Percentiles rank a stretch among this genome's conserved stretches.
Evolutionary conservation across 2,113 vertebrate genomes (phyloP).

Genomic region (Pomatorhinus ruficollis): DNA sequence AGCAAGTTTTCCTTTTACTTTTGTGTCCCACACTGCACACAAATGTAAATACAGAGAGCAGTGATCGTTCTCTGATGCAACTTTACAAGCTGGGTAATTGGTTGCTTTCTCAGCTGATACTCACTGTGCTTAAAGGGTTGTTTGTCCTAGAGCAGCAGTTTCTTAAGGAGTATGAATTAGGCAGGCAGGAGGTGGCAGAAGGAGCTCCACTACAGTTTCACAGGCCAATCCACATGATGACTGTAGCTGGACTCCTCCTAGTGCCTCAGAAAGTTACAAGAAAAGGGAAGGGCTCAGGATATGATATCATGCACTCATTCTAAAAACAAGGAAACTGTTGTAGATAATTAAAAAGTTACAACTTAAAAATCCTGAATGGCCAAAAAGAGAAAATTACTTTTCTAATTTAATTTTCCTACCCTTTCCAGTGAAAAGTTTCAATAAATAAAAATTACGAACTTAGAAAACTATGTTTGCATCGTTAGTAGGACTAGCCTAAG

Average conservation of each 20-base stretch:
- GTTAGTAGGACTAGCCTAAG: background rate
- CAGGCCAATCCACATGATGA: background rate
- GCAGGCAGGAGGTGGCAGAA: background rate
- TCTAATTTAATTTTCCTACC: background rate
- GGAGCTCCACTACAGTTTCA: background rate
- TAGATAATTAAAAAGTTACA: background rate
- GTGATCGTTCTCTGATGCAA: background rate
- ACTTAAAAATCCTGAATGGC: background rate
- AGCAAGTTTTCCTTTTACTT: background rate
- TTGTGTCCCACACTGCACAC: background rate
- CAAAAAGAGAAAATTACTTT: background rate
- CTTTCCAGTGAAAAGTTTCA: background rate
- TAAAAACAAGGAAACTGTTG: constrained; percentile 44
- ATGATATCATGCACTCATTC: constrained; percentile 50
- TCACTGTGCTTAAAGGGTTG: background rate
- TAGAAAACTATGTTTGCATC: background rate
- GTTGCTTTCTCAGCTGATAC: constrained; percentile 20
- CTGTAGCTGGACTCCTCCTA: constrained; percentile 18
- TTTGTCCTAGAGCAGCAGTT: background rate
- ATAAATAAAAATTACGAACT: background rate
- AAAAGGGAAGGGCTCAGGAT: constrained; percentile 67
- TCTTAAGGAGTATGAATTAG: background rate
- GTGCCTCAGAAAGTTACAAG: constrained; percentile 2
- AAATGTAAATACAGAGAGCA: background rate
- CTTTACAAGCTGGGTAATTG: background rate